Percentiles rank a stretch among this genome's conserved stretches.
These are phyloP conservation scores for Danio choprae DNA, from an alignment of 2,797 vertebrate genomes.

Conservation along the genomic window DNA sequence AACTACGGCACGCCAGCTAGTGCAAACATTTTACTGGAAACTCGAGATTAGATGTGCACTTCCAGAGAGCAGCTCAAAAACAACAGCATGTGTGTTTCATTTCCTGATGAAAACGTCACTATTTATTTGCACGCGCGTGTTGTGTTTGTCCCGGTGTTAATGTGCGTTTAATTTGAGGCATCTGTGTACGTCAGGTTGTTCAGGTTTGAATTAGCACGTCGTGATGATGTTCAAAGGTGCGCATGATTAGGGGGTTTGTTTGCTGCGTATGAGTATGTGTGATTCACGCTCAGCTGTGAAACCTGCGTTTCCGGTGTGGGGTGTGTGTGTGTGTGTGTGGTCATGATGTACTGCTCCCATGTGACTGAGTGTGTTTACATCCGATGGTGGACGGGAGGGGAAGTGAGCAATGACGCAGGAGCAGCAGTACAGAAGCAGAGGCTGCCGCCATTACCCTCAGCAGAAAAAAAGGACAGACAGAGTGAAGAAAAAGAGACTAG, in stretches of 20 bases:
- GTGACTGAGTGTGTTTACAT: conserved; percentile 68
- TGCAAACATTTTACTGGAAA: conserved; percentile 53
- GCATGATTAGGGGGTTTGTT: neutral
- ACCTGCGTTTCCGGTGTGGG: conserved; percentile 70
- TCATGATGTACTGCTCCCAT: conserved; percentile 73
- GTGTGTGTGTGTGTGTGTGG: conserved; percentile 71
- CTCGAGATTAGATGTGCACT: conserved; percentile 21
- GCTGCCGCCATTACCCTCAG: conserved; percentile 70
- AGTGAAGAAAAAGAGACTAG: conserved; percentile 44
- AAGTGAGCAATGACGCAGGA: conserved; percentile 75
- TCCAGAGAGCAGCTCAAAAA: conserved; percentile 3
- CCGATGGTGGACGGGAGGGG: conserved; percentile 61
- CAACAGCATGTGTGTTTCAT: conserved; percentile 34
- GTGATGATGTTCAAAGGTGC: conserved; percentile 1
- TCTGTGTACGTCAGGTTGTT: conserved; percentile 22
- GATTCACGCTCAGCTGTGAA: conserved; percentile 68
- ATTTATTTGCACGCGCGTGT: neutral
- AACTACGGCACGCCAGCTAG: conserved; percentile 43
- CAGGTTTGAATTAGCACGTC: neutral
- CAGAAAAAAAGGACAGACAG: conserved; percentile 56
- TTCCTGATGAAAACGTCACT: conserved; percentile 46
- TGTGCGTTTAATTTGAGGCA: neutral
- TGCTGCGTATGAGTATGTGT: conserved; percentile 20
- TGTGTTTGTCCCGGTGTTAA: conserved; percentile 19
- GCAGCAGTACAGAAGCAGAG: conserved; percentile 59